phyloP scores from a whole-genome alignment of 53 echinoderm and acorn worm species.

The Henricia sp. region DNA sequence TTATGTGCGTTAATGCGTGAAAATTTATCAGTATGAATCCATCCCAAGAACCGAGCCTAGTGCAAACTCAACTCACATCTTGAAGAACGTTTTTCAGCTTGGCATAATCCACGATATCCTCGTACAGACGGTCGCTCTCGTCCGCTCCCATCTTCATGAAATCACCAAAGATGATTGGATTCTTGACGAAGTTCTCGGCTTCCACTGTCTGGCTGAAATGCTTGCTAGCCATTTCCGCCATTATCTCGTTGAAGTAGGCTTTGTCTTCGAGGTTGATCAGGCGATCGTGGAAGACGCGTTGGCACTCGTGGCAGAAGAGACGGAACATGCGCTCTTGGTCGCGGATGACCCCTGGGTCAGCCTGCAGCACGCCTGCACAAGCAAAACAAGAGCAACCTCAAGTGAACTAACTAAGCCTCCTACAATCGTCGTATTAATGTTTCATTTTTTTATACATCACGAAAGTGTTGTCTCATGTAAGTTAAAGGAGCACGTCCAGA shows the following conservation, averaged over 20 bases:
- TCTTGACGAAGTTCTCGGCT: slow-evolving; percentile 81
- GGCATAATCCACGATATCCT: slow-evolving; percentile 85
- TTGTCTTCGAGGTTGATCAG: slow-evolving; percentile 99
- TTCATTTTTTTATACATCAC: too few relatives aligned
- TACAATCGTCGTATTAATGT: too few relatives aligned
- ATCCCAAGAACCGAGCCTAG: too few relatives aligned
- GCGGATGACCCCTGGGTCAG: slow-evolving; percentile 92
- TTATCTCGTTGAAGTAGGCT: slow-evolving; percentile 97
- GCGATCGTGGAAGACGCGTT: slow-evolving; percentile 98
- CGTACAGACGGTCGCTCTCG: slow-evolving; percentile 79
- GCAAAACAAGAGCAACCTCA: too few relatives aligned
- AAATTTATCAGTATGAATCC: too few relatives aligned
- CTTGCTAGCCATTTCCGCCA: slow-evolving; percentile 96
- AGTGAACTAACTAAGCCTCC: too few relatives aligned
- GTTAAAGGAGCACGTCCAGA: too few relatives aligned
- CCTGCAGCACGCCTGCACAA: slow-evolving; percentile 87
- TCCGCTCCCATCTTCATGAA: slow-evolving; percentile 99
- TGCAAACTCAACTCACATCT: slow-evolving; percentile 94
- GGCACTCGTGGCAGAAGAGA: slow-evolving; percentile 98
- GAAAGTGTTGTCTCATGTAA: too few relatives aligned
- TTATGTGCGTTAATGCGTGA: too few relatives aligned
- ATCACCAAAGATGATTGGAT: slow-evolving; percentile 98
- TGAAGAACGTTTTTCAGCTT: slow-evolving; percentile 85
- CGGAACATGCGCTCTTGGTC: slow-evolving; percentile 92
- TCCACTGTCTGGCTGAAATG: slow-evolving; percentile 94